Conservation (phyloP, 2,113 vertebrate species). For the Hystrix brachyura region DNA sequence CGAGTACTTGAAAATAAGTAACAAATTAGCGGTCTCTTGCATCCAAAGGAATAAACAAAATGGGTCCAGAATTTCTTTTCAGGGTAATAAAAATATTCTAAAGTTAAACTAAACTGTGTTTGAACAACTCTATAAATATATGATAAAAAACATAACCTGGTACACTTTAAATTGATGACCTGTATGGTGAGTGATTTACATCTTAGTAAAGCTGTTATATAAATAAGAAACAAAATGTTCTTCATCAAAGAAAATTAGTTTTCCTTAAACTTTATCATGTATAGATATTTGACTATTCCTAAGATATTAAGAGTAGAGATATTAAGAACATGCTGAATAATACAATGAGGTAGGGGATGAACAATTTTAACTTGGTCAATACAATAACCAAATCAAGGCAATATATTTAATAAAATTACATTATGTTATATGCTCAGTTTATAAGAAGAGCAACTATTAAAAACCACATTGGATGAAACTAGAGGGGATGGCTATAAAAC, state of each 20-base stretch:
- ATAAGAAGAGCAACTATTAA: neutral
- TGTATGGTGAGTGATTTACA: neutral
- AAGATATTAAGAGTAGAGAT: neutral
- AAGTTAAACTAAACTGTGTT: neutral
- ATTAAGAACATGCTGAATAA: neutral
- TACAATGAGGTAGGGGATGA: neutral
- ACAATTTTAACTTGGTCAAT: neutral
- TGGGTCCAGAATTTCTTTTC: neutral
- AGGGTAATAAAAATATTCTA: neutral
- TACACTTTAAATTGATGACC: neutral
- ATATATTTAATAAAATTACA: neutral
- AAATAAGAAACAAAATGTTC: neutral
- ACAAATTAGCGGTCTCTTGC: neutral
- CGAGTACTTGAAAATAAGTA: neutral
- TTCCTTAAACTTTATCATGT: neutral
- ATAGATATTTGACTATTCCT: neutral
- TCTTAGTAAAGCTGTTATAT: neutral
- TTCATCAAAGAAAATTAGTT: neutral
- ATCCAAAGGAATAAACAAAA: neutral
- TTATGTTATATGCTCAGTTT: neutral
- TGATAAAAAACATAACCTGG: neutral
- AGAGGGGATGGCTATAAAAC: neutral
- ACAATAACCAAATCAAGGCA: neutral
- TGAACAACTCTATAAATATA: neutral
- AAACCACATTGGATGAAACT: neutral